Evolutionary conservation across 2,113 vertebrate genomes (phyloP).

Genomic region (Meleagris gallopavo): DNA sequence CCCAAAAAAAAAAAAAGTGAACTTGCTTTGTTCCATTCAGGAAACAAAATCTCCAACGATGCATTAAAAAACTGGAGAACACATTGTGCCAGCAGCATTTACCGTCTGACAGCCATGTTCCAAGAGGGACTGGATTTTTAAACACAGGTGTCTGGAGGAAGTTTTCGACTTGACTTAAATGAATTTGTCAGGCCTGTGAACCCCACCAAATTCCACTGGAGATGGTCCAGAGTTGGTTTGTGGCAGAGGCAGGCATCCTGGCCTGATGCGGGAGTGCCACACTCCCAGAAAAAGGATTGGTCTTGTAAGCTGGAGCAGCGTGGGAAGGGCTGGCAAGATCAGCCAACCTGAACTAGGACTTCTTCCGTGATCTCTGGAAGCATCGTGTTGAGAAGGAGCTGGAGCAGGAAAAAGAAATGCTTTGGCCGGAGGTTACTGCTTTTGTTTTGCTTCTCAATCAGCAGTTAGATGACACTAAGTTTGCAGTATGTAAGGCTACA

Average conservation of each 20-base stretch:
- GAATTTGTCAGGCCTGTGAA: background rate
- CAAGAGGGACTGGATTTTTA: background rate
- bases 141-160: background rate
- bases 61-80: background rate
- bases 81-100: background rate
- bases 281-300: background rate
- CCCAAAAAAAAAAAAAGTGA: background rate
- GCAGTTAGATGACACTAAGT: background rate
- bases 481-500: background rate
- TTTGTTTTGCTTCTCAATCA: background rate
- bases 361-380: background rate
- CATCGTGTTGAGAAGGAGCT: background rate
- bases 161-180: background rate
- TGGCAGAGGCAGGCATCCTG: background rate
- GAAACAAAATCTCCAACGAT: background rate
- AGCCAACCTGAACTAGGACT: background rate
- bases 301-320: background rate
- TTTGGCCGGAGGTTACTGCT: background rate
- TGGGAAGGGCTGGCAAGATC: background rate
- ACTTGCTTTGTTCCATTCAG: background rate
- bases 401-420: background rate
- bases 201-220: background rate
- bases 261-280: background rate
- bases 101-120: background rate
- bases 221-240: rapidly evolving